Evolutionary conservation across 2,797 vertebrate genomes (phyloP).

Genomic region (Hydrophis major): DNA sequence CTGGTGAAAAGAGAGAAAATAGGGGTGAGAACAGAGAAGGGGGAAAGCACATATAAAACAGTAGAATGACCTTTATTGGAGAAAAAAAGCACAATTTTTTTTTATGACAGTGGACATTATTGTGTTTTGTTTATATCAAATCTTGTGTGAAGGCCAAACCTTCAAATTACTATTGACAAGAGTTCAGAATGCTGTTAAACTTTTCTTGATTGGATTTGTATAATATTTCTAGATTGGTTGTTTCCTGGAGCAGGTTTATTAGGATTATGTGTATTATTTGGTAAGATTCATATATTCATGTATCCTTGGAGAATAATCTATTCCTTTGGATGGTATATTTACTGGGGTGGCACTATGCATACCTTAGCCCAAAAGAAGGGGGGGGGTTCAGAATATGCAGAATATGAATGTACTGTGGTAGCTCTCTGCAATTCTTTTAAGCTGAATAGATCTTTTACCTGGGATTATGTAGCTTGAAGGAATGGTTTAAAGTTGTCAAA

Average conservation of each 20-base stretch:
- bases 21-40: not conserved
- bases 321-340: not conserved
- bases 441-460: not conserved
- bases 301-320: not conserved
- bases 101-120: not conserved
- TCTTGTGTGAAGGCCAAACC: not conserved
- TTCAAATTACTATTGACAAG: not conserved
- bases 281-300: conserved; percentile 1
- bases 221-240: not conserved
- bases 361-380: not conserved
- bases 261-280: not conserved
- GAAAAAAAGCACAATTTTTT: not conserved
- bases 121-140: not conserved
- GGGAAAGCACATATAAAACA: not conserved
- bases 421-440: not conserved
- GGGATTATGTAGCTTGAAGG: not conserved
- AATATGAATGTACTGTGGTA: not conserved
- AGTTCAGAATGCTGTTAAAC: not conserved
- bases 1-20: not conserved
- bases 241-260: conserved; percentile 6
- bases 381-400: not conserved
- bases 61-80: not conserved
- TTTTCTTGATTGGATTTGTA: not conserved
- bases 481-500: not conserved
- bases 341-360: not conserved